Evolutionary conservation across 2,113 vertebrate species (phyloP), one percentile per base, ranked within the genome.

Genomic region (Toxostoma redivivum): DNA sequence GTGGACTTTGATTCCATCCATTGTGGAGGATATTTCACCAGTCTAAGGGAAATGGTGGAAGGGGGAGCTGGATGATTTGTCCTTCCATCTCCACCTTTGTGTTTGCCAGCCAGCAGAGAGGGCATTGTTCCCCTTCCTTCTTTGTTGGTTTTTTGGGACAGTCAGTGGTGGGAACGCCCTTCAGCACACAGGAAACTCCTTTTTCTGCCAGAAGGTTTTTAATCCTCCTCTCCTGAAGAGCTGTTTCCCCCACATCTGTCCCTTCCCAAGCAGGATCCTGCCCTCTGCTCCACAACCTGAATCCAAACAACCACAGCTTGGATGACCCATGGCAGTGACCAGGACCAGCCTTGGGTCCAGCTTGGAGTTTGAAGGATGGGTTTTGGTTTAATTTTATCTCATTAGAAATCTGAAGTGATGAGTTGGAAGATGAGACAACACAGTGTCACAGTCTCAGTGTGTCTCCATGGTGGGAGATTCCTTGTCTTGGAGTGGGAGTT

Each of bases 381-480:
- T 47, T 61, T 88, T 73, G n/a, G 7, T 80, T 88, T 37, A 0
- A 30, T 78, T 62, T 40, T 42, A 7, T 21, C 18, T 51, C 13
- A 11, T 23, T n/a, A 38, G 2, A 20, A 79, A 71, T 35, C 30
- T 50, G 31, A 76, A 67, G 35, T 12, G 38, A 12, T 31, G 31
- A 79, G 38, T 12, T 85, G 81, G 42, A 33, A 74, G 50, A 71
- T 15, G 14, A 9, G 4, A 7, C 35, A 33, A 6, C 0, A 2
- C 6, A 2, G 16, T 15, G 54, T 45, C 45, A 4, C 12, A 1
- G 38, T 7, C 12, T 23, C 3, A 0, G 20, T 0, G 2, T 27
- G 42, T 37, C 69, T 47, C 51, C 14, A 0, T 1, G 4, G 16
- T 27, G 19, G 67, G 64, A 54, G 25, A 60, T 58, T 69, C 40